These are phyloP conservation scores for Erynnis tages DNA, from an alignment of 2,888 invertebrate species.

Conservation along the genomic window DNA sequence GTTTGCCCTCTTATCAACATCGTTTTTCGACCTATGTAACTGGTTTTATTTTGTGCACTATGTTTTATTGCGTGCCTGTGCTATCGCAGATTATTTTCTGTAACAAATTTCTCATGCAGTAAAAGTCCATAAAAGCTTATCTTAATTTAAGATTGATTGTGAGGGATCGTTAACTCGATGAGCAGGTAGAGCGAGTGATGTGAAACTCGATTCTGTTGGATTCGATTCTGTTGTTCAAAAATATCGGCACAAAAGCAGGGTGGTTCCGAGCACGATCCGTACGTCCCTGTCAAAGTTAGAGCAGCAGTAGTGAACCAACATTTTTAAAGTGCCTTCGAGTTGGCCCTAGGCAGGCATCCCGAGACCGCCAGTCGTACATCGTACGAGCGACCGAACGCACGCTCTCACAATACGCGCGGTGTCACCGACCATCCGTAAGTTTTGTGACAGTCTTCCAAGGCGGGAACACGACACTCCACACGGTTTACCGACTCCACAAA, in stretches of 20 bases:
- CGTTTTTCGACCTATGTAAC: slow-evolving; percentile 26
- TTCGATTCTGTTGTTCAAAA: background rate
- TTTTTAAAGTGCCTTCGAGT: slow-evolving; percentile 19
- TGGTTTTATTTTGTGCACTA: slow-evolving; percentile 23
- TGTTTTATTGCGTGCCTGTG: slow-evolving; percentile 19
- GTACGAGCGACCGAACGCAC: slow-evolving; percentile 56
- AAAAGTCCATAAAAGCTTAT: slow-evolving; percentile 12
- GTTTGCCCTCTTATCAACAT: slow-evolving; percentile 25
- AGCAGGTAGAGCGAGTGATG: background rate
- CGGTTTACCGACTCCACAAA: slow-evolving; percentile 29
- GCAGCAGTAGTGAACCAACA: slow-evolving; percentile 15
- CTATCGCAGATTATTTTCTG: slow-evolving; percentile 22
- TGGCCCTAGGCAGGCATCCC: slow-evolving; percentile 16
- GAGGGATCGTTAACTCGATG: slow-evolving; percentile 3
- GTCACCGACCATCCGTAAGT: slow-evolving; percentile 58
- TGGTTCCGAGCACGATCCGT: background rate
- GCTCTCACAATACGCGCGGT: slow-evolving; percentile 38
- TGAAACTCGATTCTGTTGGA: background rate
- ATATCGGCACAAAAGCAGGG: background rate
- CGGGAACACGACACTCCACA: slow-evolving; percentile 46
- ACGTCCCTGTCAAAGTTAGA: slow-evolving; percentile 6
- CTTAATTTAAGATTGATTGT: slow-evolving; percentile 15
- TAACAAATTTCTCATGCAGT: slow-evolving; percentile 13
- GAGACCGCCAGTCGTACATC: slow-evolving; percentile 48
- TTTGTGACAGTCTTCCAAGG: slow-evolving; percentile 56